Evolutionary conservation across 1,140 invertebrate genomes (phyloP), one percentile per base, ranked within the genome.

Genomic region (Gonatopus flavifemur): DNA sequence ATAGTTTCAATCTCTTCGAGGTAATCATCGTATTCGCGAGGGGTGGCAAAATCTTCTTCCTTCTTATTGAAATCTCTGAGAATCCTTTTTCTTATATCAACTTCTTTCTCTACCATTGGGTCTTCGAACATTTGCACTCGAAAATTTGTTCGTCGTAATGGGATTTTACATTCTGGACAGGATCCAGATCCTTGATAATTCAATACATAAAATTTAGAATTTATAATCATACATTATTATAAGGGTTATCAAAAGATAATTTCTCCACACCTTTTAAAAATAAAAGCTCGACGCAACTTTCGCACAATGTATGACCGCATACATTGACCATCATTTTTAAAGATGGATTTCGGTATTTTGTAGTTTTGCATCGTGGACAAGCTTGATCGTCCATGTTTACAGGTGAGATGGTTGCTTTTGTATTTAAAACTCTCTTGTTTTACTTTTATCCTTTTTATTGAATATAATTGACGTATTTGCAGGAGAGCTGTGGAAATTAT

Each of bases 281-380:
- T 16, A 98, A 76, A 43, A 96, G 80, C 76, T 98, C 94, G 10
- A 98, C 94, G 81, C 96, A 98, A 72, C 86, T 96, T 74, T 98
- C 96, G 80, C 97, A 99, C 56, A 99, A 80, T 13, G 93, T 89
- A 81, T 99, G 97, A 5, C 96, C 97, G 80, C 97, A 99, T 38
- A 96, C 86, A 77, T 99, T 99, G 41, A 98, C 96, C 90, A 98
- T 90, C 77, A 99, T 83, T 75, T 97, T 96, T 25, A 99, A 76
- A 0, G 90, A 94, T 20, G 96, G 96, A 82, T 99, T 98, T 77
- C 94, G 85, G 72, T 98, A 98, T 81, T 98, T 98, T 36, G 93
- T 97, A 20, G 96, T 98, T 83, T 98, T 97, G 79, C 97, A 99
- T 73, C 93, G 84, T 54, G 96, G 96, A 80, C 97, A 99, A 12